Conservation (phyloP, 2,888 invertebrate genomes). For the Iphiclides podalirius region DNA sequence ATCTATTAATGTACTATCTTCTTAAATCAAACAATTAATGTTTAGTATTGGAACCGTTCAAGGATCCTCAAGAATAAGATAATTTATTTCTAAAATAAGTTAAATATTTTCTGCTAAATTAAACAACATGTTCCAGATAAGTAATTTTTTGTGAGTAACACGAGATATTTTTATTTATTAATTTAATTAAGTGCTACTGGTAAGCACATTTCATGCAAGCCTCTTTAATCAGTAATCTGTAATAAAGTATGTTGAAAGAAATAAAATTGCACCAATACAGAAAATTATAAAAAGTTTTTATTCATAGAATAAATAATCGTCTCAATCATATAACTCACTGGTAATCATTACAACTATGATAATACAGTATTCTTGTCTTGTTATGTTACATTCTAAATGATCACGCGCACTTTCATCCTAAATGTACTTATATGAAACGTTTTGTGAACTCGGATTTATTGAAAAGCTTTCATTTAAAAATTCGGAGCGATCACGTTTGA, state of each 20-base stretch:
- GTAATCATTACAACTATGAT: constrained; percentile 44
- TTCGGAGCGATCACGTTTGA: not conserved
- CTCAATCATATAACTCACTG: constrained; percentile 22
- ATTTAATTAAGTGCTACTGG: too few relatives aligned
- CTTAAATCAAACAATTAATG: too few relatives aligned
- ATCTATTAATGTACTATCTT: too few relatives aligned
- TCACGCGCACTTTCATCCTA: constrained; percentile 14
- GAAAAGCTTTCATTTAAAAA: constrained; percentile 12
- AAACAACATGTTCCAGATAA: too few relatives aligned
- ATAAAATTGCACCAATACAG: constrained; percentile 21
- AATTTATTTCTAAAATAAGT: too few relatives aligned
- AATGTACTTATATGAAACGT: constrained; percentile 5
- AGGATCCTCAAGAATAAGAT: too few relatives aligned
- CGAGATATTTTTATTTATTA: too few relatives aligned
- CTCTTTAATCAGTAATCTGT: not conserved
- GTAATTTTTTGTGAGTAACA: too few relatives aligned
- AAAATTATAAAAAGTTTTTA: constrained; percentile 46
- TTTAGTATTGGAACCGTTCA: too few relatives aligned
- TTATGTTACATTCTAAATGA: constrained; percentile 22
- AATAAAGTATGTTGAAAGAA: not conserved
- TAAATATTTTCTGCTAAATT: too few relatives aligned
- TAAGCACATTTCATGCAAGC: too few relatives aligned
- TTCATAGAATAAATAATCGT: constrained; percentile 72
- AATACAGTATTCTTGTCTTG: constrained; percentile 28
- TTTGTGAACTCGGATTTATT: not conserved